Base-by-base conservation (phyloP, 2,113 vertebrate genomes). In the Talpa occidentalis region DNA sequence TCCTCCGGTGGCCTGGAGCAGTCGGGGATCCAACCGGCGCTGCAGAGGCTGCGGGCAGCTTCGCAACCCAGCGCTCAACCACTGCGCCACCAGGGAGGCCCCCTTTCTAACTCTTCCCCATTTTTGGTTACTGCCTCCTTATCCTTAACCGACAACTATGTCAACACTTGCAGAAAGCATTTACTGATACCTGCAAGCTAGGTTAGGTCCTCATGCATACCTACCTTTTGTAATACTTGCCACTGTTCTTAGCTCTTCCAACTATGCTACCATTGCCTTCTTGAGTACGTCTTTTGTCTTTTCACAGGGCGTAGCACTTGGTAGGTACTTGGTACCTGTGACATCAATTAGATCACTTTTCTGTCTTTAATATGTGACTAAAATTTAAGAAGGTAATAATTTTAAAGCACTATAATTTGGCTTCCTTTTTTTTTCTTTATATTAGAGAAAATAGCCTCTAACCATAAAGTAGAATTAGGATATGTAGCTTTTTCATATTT, bases 381-480 rank as follows among this genome's bases (percentile, higher is more conserved):
- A 54, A 82, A 22, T 88, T 73, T 88, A 42, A 74, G 40, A 84
- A 93, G 30, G 26, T 79, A 80, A 84, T 89, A n/a, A 56, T 62
- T 84, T 93, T 32, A 73, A 74, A 56, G 32, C 60, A 62, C 64
- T 84, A 10, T 42, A 19, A 60, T 28, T 62, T 74, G 32, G 66
- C 44, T 73, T 88, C 8, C 10, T 1, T 64, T 70, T 88, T 82
- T 83, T 30, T 52, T 52, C 16, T 17, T 52, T 82, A 73, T 19
- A 67, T 84, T 86, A 80, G 42, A n/a, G 10, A 22, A 87, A 86
- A 56, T 62, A 56, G 78, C 66, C n/a, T 89, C 35, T 92, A 60
- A 26, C 40, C 32, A 30, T 90, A 81, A 67, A 2, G 16, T 84
- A 59, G 56, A 88, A 40, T 62, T 81, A 40, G 59, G 78, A 76